Percentiles rank a stretch among this genome's conserved stretches.
phyloP scores from a whole-genome alignment of 2,113 vertebrate species.

The Oryzias melastigma region DNA sequence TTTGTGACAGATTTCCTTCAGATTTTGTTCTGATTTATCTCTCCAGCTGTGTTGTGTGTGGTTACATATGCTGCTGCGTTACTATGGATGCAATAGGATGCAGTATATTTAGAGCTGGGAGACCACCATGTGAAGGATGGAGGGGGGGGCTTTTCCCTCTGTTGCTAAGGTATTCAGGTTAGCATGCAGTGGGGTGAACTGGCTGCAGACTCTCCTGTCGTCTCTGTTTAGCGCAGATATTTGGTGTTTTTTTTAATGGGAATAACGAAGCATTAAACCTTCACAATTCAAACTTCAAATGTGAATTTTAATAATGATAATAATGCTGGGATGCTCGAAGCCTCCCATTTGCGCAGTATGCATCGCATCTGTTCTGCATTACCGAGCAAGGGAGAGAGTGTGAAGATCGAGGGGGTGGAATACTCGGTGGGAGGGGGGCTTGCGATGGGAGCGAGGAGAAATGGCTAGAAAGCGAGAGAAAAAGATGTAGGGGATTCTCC shows the following conservation, averaged over 20 bases:
- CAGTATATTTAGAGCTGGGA: slow-evolving; percentile 37
- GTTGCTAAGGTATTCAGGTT: slow-evolving; percentile 71
- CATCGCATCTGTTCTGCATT: slow-evolving; percentile 63
- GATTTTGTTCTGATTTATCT: slow-evolving; percentile 1
- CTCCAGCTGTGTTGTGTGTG: not conserved
- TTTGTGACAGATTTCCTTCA: not conserved
- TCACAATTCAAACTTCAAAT: not conserved
- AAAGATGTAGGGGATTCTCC: slow-evolving; percentile 52
- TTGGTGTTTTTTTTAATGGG: not conserved
- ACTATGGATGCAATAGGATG: slow-evolving; percentile 34
- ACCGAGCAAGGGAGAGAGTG: slow-evolving; percentile 35
- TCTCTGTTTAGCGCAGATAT: not conserved
- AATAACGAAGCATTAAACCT: not conserved
- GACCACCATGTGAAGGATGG: slow-evolving; percentile 48
- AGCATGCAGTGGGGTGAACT: slow-evolving; percentile 58
- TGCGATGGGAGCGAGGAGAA: slow-evolving; percentile 4
- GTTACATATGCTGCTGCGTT: not conserved
- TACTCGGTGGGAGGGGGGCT: slow-evolving; percentile 12
- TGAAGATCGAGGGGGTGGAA: slow-evolving; percentile 3
- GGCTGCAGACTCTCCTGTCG: slow-evolving; percentile 30
- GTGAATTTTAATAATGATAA: slow-evolving; percentile 18
- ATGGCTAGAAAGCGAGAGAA: slow-evolving; percentile 16
- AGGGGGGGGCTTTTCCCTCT: slow-evolving; percentile 37
- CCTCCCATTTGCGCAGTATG: slow-evolving; percentile 46
- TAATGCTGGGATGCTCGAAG: slow-evolving; percentile 37